Evolutionary conservation across 2,888 invertebrate genomes (phyloP).

Genomic region (Crepidodera aurea): DNA sequence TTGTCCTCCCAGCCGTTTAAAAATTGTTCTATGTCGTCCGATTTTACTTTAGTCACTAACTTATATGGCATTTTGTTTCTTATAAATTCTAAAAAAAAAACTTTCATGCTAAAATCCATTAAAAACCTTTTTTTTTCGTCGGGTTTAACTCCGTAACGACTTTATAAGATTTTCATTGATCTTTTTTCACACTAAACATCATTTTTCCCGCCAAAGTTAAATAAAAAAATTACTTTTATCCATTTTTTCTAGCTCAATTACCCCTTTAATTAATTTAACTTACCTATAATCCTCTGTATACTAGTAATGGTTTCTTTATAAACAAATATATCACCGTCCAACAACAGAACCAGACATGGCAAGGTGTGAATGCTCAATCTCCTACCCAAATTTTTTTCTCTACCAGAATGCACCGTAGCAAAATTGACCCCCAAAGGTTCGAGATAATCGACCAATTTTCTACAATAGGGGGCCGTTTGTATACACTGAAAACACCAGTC

Average conservation of each 20-base stretch:
- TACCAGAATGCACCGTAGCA: slow-evolving; percentile 85
- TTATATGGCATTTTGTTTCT: slow-evolving; percentile 87
- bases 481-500: slow-evolving; percentile 96
- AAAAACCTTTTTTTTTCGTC: too few species aligned
- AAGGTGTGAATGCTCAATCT: slow-evolving; percentile 82
- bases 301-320: slow-evolving; percentile 85
- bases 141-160: too few species aligned
- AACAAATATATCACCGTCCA: slow-evolving; percentile 85
- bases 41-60: slow-evolving; percentile 73
- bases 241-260: too few species aligned
- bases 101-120: too few species aligned
- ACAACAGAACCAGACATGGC: slow-evolving; percentile 81
- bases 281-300: slow-evolving; percentile 82
- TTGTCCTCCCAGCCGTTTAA: slow-evolving; percentile 92
- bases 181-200: too few species aligned
- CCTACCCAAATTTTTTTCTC: slow-evolving; percentile 79
- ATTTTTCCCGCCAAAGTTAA: too few species aligned
- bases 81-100: slow-evolving; percentile 75
- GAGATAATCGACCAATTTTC: slow-evolving; percentile 84
- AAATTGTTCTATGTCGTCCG: slow-evolving; percentile 78
- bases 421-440: slow-evolving; percentile 85
- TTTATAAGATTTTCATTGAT: too few species aligned
- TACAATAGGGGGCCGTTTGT: slow-evolving; percentile 85
- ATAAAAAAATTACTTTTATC: too few species aligned
- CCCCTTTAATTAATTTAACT: too few species aligned